phyloP scores from a whole-genome alignment of 2,888 invertebrate species.

The Microplitis deprimator region DNA sequence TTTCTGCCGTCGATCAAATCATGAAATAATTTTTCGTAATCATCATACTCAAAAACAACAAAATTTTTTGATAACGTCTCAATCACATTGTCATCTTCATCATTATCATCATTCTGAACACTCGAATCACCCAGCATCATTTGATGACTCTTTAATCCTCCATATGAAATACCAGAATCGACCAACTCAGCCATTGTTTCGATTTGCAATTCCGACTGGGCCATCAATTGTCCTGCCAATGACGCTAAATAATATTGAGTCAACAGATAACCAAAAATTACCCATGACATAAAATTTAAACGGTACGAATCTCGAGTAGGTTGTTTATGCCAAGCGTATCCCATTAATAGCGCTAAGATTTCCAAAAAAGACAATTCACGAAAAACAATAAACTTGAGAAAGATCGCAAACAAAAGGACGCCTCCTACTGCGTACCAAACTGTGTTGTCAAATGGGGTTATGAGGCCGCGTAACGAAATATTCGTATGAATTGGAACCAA shows the following conservation, averaged over 20 bases:
- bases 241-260: slow-evolving; percentile 64
- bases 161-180: slow-evolving; percentile 44
- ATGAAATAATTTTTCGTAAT: slow-evolving; percentile 47
- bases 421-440: slow-evolving; percentile 60
- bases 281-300: slow-evolving; percentile 62
- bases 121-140: not conserved
- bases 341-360: slow-evolving; percentile 58
- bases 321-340: slow-evolving; percentile 52
- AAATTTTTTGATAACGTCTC: slow-evolving; percentile 53
- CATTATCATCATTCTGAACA: not conserved
- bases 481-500: slow-evolving; percentile 54
- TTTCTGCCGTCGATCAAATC: slow-evolving; percentile 56
- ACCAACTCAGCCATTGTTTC: slow-evolving; percentile 56
- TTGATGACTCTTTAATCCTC: slow-evolving; percentile 31
- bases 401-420: slow-evolving; percentile 51
- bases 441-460: slow-evolving; percentile 54
- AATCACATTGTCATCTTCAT: slow-evolving; percentile 70
- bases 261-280: slow-evolving; percentile 60
- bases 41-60: slow-evolving; percentile 45
- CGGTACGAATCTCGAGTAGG: slow-evolving; percentile 55
- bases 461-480: slow-evolving; percentile 58
- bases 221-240: slow-evolving; percentile 61
- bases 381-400: slow-evolving; percentile 52
- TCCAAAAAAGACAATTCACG: slow-evolving; percentile 57
- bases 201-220: slow-evolving; percentile 53